phyloP scores from a whole-genome alignment of 2,888 invertebrate genomes.

The Toxonevra muliebris region DNA sequence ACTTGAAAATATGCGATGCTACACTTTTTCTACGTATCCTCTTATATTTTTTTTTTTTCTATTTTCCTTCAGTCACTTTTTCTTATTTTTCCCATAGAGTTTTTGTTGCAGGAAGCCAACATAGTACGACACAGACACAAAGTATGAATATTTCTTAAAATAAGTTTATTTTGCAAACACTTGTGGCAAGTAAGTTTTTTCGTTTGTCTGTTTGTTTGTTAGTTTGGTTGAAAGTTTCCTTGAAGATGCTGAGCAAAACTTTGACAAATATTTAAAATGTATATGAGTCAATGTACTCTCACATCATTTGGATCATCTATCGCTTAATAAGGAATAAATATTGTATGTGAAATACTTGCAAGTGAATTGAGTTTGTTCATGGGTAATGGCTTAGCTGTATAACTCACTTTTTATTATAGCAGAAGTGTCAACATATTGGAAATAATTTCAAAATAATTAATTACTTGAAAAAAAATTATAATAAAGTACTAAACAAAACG shows the following conservation, averaged over 20 bases:
- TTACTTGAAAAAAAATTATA: background rate
- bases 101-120: no score
- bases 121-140: no score
- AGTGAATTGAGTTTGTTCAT: no score
- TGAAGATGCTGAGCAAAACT: constrained; percentile 34
- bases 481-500: no score
- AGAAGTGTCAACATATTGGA: background rate
- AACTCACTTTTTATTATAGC: background rate
- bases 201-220: constrained; percentile 52
- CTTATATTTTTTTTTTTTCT: no score
- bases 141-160: constrained; percentile 43
- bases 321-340: background rate
- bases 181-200: constrained; percentile 51
- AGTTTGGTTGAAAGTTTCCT: constrained; percentile 44
- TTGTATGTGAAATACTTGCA: background rate
- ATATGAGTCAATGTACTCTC: background rate
- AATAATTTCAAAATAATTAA: background rate
- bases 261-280: constrained; percentile 53
- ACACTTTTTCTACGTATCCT: no score
- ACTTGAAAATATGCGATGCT: no score
- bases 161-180: constrained; percentile 59
- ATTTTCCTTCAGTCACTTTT: no score
- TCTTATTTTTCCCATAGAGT: no score
- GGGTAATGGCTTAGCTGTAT: no score
- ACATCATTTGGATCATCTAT: background rate